phyloP scores from a whole-genome alignment of 1,140 invertebrate genomes.

The Neodiprion pinetum region DNA sequence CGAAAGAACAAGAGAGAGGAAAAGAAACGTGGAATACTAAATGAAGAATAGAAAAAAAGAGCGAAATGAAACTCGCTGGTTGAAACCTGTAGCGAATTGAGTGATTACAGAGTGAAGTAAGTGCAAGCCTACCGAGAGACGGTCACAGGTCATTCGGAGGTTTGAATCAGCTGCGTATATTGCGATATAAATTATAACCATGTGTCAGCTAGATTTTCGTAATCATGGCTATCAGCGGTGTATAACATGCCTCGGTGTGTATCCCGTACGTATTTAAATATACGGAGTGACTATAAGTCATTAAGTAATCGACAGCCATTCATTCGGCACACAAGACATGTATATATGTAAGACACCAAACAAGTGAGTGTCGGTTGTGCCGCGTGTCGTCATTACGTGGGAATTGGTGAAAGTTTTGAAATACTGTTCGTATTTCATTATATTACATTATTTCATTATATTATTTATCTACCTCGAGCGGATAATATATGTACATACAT shows the following conservation, averaged over 20 bases:
- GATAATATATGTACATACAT: too few relatives aligned
- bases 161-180: too few relatives aligned
- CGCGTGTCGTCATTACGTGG: constrained; percentile 18
- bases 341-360: background rate
- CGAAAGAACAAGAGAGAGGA: too few relatives aligned
- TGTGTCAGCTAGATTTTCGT: too few relatives aligned
- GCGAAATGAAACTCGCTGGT: too few relatives aligned
- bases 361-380: background rate
- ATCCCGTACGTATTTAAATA: constrained; percentile 30
- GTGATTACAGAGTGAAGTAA: too few relatives aligned
- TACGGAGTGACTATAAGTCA: constrained; percentile 25
- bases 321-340: background rate
- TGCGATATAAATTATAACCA: too few relatives aligned
- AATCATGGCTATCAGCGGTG: constrained; percentile 33
- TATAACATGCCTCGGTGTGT: constrained; percentile 24
- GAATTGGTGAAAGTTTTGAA: constrained; percentile 21
- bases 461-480: background rate
- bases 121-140: too few relatives aligned
- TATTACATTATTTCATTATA: background rate
- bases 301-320: constrained; percentile 24
- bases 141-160: too few relatives aligned
- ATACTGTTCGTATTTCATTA: constrained; percentile 4
- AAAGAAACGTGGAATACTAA: too few relatives aligned
- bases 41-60: too few relatives aligned
- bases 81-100: too few relatives aligned